Percentiles rank a stretch among this genome's conserved stretches.
These are phyloP conservation scores for Dryocosmus kuriphilus DNA, from an alignment of 2,888 invertebrate genomes.

Conservation along the genomic window DNA sequence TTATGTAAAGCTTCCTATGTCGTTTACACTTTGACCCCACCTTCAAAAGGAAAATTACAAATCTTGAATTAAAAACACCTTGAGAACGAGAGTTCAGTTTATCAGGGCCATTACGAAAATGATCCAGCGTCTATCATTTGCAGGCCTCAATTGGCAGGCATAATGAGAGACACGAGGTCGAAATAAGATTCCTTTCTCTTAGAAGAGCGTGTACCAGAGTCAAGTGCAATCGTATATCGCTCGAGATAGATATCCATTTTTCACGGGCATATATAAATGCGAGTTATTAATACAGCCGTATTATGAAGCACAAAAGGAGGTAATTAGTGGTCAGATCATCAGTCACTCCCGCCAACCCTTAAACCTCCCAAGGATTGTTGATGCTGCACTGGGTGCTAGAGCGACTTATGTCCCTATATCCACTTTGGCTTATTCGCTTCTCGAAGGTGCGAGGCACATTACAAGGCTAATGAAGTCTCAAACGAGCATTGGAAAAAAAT, in stretches of 20 bases:
- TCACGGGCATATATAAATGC: slow-evolving; percentile 72
- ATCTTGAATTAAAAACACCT: background rate
- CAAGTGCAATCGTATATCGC: slow-evolving; percentile 52
- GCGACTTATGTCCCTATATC: slow-evolving; percentile 58
- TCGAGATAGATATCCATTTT: slow-evolving; percentile 70
- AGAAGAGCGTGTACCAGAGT: slow-evolving; percentile 45
- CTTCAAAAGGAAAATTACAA: background rate
- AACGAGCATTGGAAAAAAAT: slow-evolving; percentile 52
- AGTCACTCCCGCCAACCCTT: slow-evolving; percentile 69
- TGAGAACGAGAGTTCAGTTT: slow-evolving; percentile 7
- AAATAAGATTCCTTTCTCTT: slow-evolving; percentile 40
- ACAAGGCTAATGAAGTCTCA: slow-evolving; percentile 72
- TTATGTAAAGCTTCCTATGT: background rate
- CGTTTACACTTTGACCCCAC: background rate
- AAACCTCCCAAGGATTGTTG: slow-evolving; percentile 49
- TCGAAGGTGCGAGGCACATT: slow-evolving; percentile 69
- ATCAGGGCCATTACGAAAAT: slow-evolving; percentile 33
- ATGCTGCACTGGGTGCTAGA: slow-evolving; percentile 51
- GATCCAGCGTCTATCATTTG: slow-evolving; percentile 25
- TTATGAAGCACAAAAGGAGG: slow-evolving; percentile 72
- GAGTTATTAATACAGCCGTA: slow-evolving; percentile 73
- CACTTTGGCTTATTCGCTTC: slow-evolving; percentile 49
- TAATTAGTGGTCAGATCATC: slow-evolving; percentile 75
- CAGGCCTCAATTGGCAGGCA: slow-evolving; percentile 43
- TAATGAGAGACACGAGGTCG: slow-evolving; percentile 45